phyloP scores from a whole-genome alignment of 2,113 vertebrate genomes.

The Bos indicus region DNA sequence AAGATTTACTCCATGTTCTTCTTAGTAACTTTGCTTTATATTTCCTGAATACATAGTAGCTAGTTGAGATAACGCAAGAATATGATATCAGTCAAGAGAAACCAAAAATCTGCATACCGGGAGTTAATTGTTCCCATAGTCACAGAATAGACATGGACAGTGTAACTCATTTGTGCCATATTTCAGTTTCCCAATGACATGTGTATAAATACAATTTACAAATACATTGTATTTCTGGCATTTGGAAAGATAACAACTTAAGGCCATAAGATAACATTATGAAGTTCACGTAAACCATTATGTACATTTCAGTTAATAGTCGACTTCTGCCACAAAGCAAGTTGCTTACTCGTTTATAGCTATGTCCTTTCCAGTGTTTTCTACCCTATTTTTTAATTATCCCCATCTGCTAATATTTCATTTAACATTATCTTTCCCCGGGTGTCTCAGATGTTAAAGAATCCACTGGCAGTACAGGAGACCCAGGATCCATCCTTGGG shows the following conservation, averaged over 20 bases:
- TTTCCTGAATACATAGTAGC: not conserved
- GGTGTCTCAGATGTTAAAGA: not conserved
- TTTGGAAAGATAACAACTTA: constrained; percentile 17
- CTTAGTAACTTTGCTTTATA: constrained; percentile 13
- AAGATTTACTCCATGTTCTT: constrained; percentile 2
- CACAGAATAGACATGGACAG: not conserved
- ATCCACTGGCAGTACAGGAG: not conserved
- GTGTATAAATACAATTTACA: constrained; percentile 37
- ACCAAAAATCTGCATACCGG: constrained; percentile 49
- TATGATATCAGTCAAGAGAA: constrained; percentile 24
- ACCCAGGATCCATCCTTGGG: rapidly evolving
- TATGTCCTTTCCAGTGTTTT: not conserved
- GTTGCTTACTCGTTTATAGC: not conserved
- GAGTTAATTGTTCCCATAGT: constrained; percentile 34
- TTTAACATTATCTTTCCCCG: not conserved
- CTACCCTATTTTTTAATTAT: not conserved
- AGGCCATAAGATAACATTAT: constrained; percentile 15
- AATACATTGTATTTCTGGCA: constrained; percentile 17
- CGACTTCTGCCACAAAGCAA: not conserved
- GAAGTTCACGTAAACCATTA: not conserved
- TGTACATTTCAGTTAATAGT: not conserved
- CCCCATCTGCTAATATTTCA: not conserved
- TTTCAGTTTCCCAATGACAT: constrained; percentile 33
- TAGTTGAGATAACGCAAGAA: constrained; percentile 1
- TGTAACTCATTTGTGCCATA: not conserved